Base-by-base conservation (phyloP, 2,113 vertebrate genomes). In the Semicossyphus pulcher region DNA sequence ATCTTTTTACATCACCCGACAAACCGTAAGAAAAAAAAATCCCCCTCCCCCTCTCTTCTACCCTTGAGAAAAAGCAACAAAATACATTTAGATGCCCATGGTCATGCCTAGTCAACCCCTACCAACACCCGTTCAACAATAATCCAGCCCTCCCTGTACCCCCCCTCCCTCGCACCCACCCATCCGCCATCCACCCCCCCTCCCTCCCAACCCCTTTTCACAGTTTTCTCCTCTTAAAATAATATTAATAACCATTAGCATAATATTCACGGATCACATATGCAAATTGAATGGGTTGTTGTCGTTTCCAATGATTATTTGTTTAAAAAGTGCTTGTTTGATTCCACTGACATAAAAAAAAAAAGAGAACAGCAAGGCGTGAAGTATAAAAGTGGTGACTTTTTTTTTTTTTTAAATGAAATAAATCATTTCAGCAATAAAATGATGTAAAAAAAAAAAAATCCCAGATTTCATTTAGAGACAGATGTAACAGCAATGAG, bases 271-370 rank as follows among this genome's bases (percentile, higher is more conserved):
- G 59, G 67, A 53, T 88, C 79, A 85, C 79, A 83, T 84, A 74
- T 82, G 80, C 54, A 86, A 88, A 86, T 85, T 83, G 66, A 71
- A 82, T 81, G 83, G 81, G 86, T 90, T 88, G 85, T 86, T 91
- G 85, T 83, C 72, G 66, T 88, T 86, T 91, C 91, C 85, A 87
- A 88, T 90, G 81, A 76, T 91, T 87, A 84, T 86, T 89, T 85
- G 72, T 79, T 62, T 39, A 74, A 84, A 92, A 94, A 94, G 94
- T 95, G 93, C 94, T 94, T 90, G 89, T 92, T 91, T 91, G 88
- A 93, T 90, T 94, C 85, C 88, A 82, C 83, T 88, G 87, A 92
- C 87, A 90, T 74, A 87, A 81, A 89, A 83, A 90, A 70, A 81
- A 76, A 90, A 70, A 81, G 75, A 51, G 77, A 86, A 89, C 78